Evolutionary conservation across 1,140 invertebrate species (phyloP).

Genomic region (Conus betulinus): DNA sequence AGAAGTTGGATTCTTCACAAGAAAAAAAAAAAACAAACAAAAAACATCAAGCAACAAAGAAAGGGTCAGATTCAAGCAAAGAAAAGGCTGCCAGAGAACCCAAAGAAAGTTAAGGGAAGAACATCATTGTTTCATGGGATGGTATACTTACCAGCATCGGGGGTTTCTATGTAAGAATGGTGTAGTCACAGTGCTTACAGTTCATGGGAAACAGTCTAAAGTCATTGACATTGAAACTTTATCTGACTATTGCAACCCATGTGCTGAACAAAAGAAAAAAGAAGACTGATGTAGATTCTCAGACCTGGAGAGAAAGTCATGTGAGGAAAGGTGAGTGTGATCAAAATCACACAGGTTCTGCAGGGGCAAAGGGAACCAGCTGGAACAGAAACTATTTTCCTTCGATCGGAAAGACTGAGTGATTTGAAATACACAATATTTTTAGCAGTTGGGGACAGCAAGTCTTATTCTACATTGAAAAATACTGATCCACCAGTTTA

Average conservation of each 20-base stretch:
- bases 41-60: background rate
- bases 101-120: background rate
- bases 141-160: conserved; percentile 1
- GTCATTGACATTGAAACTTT: conserved; percentile 29
- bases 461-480: background rate
- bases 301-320: conserved; percentile 11
- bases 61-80: background rate
- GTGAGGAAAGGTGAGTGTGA: conserved; percentile 9
- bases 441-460: conserved; percentile 39
- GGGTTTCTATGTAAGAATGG: conserved; percentile 37
- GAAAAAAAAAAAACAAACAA: background rate
- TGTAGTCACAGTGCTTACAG: conserved; percentile 25
- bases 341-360: conserved; percentile 49
- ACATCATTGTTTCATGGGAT: background rate
- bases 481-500: conserved; percentile 11
- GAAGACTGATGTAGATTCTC: conserved; percentile 5
- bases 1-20: background rate
- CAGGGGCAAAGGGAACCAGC: conserved; percentile 58
- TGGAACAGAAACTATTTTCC: conserved; percentile 33
- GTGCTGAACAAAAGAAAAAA: conserved; percentile 9
- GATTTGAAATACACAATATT: conserved; percentile 28
- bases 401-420: conserved; percentile 3
- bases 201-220: conserved; percentile 24
- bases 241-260: background rate
- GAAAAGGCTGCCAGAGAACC: background rate